Base-by-base conservation (phyloP, 2,888 invertebrate genomes). In the Cerastis rubricosa region DNA sequence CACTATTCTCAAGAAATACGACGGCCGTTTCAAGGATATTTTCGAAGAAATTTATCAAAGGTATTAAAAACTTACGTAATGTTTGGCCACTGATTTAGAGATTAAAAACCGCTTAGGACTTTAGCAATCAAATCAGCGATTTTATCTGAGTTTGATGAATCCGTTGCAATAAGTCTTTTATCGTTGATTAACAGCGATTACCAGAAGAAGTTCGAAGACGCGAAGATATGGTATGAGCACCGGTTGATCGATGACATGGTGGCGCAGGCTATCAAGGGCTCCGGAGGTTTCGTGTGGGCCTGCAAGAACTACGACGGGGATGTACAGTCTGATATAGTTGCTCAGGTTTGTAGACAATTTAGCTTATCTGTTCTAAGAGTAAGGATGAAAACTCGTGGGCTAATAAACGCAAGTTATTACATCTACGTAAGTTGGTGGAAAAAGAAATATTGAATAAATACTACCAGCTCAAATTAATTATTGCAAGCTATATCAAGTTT, bases 231-330 rank as follows among this genome's bases (percentile, higher is more conserved):
- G 98, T 99, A 99, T 92, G 99, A 99, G 94, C 99, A 99, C 94
- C 97, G 99, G 71, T 96, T 99, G 77, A 99, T 99, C 90, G 99
- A 99, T 93, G 99, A 99, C 93, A 99, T 99, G 98, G 99, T 99
- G 49, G 99, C 99, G 54, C 98, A 99, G 93, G 98, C 97, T 5
- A 95, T 99, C 69, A 99, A 99, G 95, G 98, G 98, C 47, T 97
- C 97, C 40, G 99, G 99, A 74, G 98, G 98, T 17, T 99, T 99
- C 93, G 98, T 99, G 68, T 99, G 99, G 99, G 98, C 98, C 35
- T 99, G 99, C 96, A 99, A 99, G 96, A 99, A 99, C 95, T 99
- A 99, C 92, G 98, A 99, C 91, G 99, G 99, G 51, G 99, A 99
- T 92, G 99, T 99, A 9, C 99, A 99, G 95, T 98, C 98, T 0